Percentiles rank a stretch among this genome's conserved stretches.
These are phyloP conservation scores for Graphium colonna DNA, from an alignment of 2,888 invertebrate genomes.

Conservation along the genomic window DNA sequence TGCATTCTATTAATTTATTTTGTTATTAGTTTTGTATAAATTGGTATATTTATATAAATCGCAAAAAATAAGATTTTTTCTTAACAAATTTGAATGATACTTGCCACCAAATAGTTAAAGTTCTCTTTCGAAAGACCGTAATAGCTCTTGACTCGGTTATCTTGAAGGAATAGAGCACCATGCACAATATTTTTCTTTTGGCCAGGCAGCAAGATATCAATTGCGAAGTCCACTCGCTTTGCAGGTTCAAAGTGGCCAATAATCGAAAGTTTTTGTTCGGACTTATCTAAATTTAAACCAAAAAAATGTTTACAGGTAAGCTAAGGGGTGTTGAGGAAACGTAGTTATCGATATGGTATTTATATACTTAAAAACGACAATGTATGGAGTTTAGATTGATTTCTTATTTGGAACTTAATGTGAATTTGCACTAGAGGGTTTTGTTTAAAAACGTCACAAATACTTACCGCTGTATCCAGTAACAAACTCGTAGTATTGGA, in stretches of 20 bases:
- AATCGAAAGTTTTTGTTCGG: slow-evolving; percentile 74
- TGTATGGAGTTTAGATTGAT: no score
- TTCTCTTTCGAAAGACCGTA: slow-evolving; percentile 81
- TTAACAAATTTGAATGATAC: no score
- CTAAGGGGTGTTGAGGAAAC: no score
- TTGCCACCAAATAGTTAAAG: slow-evolving; percentile 77
- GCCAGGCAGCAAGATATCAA: slow-evolving; percentile 74
- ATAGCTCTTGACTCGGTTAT: slow-evolving; percentile 83
- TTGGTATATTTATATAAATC: no score
- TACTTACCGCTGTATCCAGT: slow-evolving; percentile 75
- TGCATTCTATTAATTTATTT: slow-evolving; percentile 59
- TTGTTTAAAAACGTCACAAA: no score
- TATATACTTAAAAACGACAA: no score
- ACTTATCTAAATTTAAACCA: slow-evolving; percentile 55
- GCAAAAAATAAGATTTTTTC: no score
- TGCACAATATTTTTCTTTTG: slow-evolving; percentile 80
- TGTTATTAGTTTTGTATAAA: no score
- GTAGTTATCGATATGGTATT: no score
- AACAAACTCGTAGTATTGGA: slow-evolving; percentile 77
- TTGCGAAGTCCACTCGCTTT: slow-evolving; percentile 81
- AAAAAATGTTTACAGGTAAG: no score
- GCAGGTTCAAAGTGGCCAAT: slow-evolving; percentile 80
- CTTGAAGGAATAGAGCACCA: slow-evolving; percentile 80
- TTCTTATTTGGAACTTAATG: no score
- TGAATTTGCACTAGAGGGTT: no score